Conservation (phyloP, 2,797 vertebrate species). For the Hippopotamyrus pictus region DNA sequence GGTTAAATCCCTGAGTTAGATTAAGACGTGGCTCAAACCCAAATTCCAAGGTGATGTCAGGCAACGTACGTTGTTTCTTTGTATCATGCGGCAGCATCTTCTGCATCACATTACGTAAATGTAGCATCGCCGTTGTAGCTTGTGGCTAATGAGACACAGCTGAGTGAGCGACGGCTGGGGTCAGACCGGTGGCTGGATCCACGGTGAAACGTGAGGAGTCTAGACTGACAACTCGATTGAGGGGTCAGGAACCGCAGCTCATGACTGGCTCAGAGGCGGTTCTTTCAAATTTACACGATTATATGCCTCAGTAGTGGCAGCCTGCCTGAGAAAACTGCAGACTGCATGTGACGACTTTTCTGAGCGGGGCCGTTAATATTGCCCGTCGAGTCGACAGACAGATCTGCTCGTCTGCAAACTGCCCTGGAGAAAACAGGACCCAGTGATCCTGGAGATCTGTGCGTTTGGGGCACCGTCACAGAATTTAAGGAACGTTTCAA, state of each 20-base stretch:
- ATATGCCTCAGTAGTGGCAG: conserved; percentile 27
- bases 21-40: neutral
- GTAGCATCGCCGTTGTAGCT: neutral
- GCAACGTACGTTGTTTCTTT: neutral
- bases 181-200: conserved; percentile 20
- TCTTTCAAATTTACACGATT: conserved; percentile 30
- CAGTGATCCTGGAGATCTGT: neutral
- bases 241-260: conserved; percentile 30
- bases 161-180: neutral
- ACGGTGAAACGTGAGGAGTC: conserved; percentile 37
- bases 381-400: neutral
- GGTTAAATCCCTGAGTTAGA: neutral
- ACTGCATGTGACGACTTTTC: conserved; percentile 38
- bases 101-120: neutral
- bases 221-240: conserved; percentile 35
- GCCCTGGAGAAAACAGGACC: neutral
- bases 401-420: neutral
- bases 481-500: neutral
- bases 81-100: neutral
- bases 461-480: neutral
- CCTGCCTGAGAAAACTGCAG: neutral
- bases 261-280: neutral
- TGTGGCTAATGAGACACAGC: conserved; percentile 27
- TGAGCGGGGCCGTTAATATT: conserved; percentile 6
- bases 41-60: neutral